Conservation (phyloP, 1,140 invertebrate genomes). For the Lucilia sericata region DNA sequence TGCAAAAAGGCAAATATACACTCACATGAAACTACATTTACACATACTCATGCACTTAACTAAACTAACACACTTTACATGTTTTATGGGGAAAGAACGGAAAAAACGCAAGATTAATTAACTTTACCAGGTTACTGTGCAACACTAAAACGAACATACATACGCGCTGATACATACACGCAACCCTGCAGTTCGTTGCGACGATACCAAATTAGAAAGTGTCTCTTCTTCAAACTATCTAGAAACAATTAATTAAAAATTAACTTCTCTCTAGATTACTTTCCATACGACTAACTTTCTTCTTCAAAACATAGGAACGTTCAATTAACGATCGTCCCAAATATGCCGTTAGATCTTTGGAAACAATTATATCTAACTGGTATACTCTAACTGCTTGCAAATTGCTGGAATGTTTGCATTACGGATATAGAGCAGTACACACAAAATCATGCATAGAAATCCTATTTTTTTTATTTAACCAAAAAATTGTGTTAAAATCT, state of each 20-base stretch:
- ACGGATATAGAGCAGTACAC: background rate
- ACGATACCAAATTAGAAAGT: too few species aligned
- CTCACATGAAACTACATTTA: background rate
- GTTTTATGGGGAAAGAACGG: conserved; percentile 1
- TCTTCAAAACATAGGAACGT: too few species aligned
- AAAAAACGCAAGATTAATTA: conserved; percentile 35
- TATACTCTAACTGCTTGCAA: too few species aligned
- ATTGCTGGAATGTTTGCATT: background rate
- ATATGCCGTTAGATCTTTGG: too few species aligned
- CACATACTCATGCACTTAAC: background rate
- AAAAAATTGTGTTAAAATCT: conserved; percentile 24
- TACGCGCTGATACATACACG: background rate
- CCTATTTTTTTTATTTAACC: conserved; percentile 1
- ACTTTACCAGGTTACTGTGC: conserved; percentile 30
- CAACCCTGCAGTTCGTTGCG: too few species aligned
- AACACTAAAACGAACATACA: background rate
- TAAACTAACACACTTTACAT: background rate
- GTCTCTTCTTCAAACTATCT: too few species aligned
- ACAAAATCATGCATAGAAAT: background rate
- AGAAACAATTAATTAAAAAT: too few species aligned
- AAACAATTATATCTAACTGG: too few species aligned
- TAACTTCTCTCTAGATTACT: too few species aligned
- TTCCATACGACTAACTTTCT: too few species aligned
- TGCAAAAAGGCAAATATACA: background rate
- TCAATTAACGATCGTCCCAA: too few species aligned